A percentile compares a stretch with the other conserved stretches of the same genome.
These are phyloP conservation scores for Eudyptes chrysolophus DNA, from an alignment of 2,113 vertebrate species.

Conservation along the genomic window DNA sequence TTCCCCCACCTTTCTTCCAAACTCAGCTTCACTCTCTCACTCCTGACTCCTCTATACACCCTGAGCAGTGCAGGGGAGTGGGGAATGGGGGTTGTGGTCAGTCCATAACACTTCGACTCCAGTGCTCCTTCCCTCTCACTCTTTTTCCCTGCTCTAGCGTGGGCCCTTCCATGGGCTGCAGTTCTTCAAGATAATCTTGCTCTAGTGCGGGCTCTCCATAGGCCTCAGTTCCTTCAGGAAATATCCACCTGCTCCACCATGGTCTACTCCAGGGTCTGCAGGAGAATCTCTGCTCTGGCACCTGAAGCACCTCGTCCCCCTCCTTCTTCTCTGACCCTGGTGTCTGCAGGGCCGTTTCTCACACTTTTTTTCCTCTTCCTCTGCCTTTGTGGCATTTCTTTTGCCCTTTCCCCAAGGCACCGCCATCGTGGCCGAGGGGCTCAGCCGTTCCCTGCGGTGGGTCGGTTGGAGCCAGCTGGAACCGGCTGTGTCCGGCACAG, in stretches of 20 bases:
- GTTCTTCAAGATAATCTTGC: neutral
- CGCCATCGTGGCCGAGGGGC: neutral
- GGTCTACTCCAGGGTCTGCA: neutral
- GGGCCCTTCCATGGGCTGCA: neutral
- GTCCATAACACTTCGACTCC: neutral
- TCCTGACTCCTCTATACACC: neutral
- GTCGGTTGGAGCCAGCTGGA: fast-evolving
- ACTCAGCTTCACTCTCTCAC: neutral
- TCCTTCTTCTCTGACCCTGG: neutral
- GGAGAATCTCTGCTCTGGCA: neutral
- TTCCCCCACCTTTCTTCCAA: neutral
- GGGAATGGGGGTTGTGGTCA: neutral
- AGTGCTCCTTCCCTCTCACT: neutral
- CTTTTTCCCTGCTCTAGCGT: neutral
- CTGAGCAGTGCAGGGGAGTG: fast-evolving
- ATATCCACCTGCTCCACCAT: neutral
- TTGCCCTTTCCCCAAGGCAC: neutral
- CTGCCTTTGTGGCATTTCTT: neutral
- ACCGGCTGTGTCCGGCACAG: fast-evolving
- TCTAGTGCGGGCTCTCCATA: neutral
- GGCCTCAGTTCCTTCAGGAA: neutral
- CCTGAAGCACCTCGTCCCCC: neutral
- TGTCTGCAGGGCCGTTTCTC: neutral
- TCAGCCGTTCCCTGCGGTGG: fast-evolving
- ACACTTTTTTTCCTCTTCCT: fast-evolving